A percentile compares a stretch with the other conserved stretches of the same genome.
Conservation (phyloP, 2,888 invertebrate species). For the Acholoe squamosa region DNA sequence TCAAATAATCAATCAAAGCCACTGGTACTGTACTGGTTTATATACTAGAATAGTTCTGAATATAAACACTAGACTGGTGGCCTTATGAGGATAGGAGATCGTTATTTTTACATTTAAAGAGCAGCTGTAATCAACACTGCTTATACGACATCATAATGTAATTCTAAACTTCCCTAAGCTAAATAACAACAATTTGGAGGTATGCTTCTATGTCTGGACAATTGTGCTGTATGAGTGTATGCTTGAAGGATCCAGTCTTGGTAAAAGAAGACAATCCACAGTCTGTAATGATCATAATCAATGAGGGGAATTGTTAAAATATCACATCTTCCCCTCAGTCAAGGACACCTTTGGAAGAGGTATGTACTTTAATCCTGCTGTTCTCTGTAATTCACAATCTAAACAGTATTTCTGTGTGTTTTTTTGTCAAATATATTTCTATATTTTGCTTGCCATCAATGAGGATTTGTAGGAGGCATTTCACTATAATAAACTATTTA, state of each 20-base stretch:
- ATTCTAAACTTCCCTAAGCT: not conserved
- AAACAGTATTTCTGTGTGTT: no score
- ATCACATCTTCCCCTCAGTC: conserved; percentile 5
- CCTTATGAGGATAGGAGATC: no score
- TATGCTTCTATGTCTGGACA: conserved; percentile 12
- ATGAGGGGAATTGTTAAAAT: not conserved
- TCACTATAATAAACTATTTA: no score
- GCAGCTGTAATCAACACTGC: not conserved
- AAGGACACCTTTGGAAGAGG: conserved; percentile 34
- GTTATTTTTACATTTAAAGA: not conserved
- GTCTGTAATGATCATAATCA: not conserved
- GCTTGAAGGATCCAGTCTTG: not conserved
- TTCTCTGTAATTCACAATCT: not conserved
- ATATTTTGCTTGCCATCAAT: not conserved
- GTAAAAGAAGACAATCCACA: not conserved
- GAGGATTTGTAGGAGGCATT: not conserved
- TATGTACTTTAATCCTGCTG: not conserved
- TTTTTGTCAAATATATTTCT: not conserved
- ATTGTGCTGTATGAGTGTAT: not conserved
- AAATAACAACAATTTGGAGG: conserved; percentile 37
- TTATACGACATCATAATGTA: not conserved
- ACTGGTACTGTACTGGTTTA: no score
- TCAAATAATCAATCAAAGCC: no score
- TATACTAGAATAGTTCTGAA: no score
- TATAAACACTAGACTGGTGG: no score